A percentile compares a stretch with the other conserved stretches of the same genome.
These are phyloP conservation scores for Drosophila algonquin DNA, from an alignment of 2,888 invertebrate genomes.

Conservation along the genomic window DNA sequence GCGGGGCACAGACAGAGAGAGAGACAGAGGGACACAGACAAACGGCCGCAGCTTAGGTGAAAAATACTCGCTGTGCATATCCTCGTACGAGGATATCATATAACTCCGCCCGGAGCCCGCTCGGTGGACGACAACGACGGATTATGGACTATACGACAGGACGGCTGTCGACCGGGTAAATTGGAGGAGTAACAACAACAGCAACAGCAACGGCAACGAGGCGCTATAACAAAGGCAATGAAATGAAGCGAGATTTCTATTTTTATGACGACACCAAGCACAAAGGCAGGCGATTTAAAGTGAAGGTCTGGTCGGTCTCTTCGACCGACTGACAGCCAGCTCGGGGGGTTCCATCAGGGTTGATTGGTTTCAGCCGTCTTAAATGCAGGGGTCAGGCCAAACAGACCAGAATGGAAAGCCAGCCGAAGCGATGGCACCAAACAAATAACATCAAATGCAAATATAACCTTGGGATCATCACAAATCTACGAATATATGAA, in stretches of 20 bases:
- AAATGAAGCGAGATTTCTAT: slow-evolving; percentile 64
- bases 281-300: slow-evolving; percentile 52
- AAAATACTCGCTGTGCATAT: slow-evolving; percentile 47
- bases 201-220: slow-evolving; percentile 17
- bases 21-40: slow-evolving; percentile 46
- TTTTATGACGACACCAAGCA: slow-evolving; percentile 55
- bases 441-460: not conserved
- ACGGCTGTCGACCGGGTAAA: slow-evolving; percentile 45
- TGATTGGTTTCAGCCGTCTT: slow-evolving; percentile 7
- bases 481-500: slow-evolving; percentile 4
- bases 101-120: slow-evolving; percentile 35
- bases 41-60: slow-evolving; percentile 62
- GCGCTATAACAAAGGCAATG: slow-evolving; percentile 53
- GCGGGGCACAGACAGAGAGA: slow-evolving; percentile 14
- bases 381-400: slow-evolving; percentile 10
- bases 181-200: slow-evolving; percentile 53
- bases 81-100: slow-evolving; percentile 55
- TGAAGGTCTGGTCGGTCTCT: slow-evolving; percentile 45
- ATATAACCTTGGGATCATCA: slow-evolving; percentile 1
- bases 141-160: not conserved
- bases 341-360: slow-evolving; percentile 11
- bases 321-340: slow-evolving; percentile 3
- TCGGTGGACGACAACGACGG: not conserved
- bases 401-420: slow-evolving; percentile 7
- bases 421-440: not conserved